Evolutionary conservation across 2,888 invertebrate genomes (phyloP), one percentile per base, ranked within the genome.

Genomic region (Phorcus lineatus): DNA sequence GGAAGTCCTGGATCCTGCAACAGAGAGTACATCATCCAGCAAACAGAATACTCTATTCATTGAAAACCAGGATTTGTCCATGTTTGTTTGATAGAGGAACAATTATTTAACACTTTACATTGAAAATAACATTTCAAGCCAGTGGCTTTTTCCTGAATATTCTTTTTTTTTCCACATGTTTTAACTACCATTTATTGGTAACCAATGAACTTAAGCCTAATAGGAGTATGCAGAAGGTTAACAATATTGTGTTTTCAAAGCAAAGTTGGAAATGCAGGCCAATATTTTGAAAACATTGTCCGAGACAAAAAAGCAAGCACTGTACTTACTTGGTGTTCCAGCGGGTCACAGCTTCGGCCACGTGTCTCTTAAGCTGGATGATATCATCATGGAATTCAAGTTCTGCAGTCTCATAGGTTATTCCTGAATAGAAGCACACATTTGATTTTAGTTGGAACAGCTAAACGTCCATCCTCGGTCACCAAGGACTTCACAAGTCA

Each of bases 321-420:
- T 47, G 3, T 6, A 80, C 86, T 84, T 79, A 93, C 93, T 90
- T 92, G 1, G 93, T 91, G 86, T 96, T 96, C 97, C 97, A 97
- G n/a, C 93, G 93, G 31, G 94, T 95, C 16, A 96, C 95, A 22
- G 95, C 95, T 88, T 96, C 96, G 0, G 95, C 95, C 66, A 97
- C 95, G 11, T 95, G 92, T 57, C 95, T 94, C 89, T 96, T 96
- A 22, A 96, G 93, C 75, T 88, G 83, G 16, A 88, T 86, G 54
- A 91, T 85, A 52, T 86, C 87, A 86, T 91, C 91, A 47, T 86
- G 84, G 6, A 88, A 82, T 19, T 53, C 66, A 3, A 80, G 47
- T 13, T 22, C 22, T n/a, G n/a, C 62, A 28, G 62, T 24, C 62
- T 62, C 28, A 22, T 13, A 47, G 7, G 47, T 47, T 4, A 47